These are phyloP conservation scores for Pantelozetes paolii DNA, from an alignment of 2,888 invertebrate species.

Conservation along the genomic window DNA sequence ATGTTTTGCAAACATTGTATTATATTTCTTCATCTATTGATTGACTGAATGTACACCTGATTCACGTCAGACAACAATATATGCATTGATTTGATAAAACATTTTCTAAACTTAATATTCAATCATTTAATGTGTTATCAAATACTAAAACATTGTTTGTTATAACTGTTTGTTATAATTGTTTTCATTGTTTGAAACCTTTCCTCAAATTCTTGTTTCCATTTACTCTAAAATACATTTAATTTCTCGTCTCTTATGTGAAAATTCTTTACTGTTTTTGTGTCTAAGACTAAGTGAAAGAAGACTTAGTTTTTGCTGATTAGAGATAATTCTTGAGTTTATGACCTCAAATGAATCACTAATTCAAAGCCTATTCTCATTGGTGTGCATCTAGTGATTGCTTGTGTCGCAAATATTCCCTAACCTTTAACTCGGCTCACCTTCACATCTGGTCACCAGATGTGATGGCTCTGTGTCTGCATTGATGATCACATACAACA, in stretches of 20 bases:
- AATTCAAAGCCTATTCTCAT: neutral
- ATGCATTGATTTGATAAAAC: too few relatives aligned
- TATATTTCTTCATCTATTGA: slow-evolving; percentile 10
- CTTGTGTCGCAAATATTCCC: neutral
- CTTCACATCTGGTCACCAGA: slow-evolving; percentile 34
- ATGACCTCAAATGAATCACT: too few relatives aligned
- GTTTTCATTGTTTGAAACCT: too few relatives aligned
- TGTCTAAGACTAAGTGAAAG: neutral
- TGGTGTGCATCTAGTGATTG: neutral
- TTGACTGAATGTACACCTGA: neutral
- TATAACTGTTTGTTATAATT: too few relatives aligned
- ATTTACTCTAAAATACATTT: too few relatives aligned
- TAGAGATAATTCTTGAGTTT: too few relatives aligned
- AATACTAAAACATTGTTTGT: too few relatives aligned
- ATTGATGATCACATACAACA: neutral
- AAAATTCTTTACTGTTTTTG: neutral
- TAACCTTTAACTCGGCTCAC: neutral
- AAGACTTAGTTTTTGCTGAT: neutral
- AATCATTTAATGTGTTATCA: too few relatives aligned
- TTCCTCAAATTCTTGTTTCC: too few relatives aligned
- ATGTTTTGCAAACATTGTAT: slow-evolving; percentile 15
- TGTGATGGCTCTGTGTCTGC: slow-evolving; percentile 7
- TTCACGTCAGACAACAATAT: too few relatives aligned
- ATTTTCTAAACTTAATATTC: too few relatives aligned
- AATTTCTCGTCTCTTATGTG: too few relatives aligned